A percentile compares a stretch with the other conserved stretches of the same genome.
Conservation (phyloP, 2,797 vertebrate species). For the Echiichthys vipera region DNA sequence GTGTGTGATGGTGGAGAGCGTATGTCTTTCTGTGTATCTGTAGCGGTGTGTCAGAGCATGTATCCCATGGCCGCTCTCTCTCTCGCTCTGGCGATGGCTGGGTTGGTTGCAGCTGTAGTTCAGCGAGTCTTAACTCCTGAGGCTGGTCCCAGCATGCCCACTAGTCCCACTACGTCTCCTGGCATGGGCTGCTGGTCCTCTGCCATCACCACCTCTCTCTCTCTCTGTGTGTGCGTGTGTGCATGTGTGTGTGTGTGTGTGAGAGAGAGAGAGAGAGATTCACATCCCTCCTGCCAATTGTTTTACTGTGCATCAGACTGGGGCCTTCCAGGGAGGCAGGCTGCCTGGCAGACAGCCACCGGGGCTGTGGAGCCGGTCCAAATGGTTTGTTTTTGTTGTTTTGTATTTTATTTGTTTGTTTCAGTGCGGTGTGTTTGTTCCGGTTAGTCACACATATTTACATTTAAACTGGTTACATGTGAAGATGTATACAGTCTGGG, state of each 20-base stretch:
- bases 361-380: constrained; percentile 63
- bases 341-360: constrained; percentile 70
- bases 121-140: constrained; percentile 72
- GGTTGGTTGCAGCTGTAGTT: constrained; percentile 78
- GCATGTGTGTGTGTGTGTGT: constrained; percentile 15
- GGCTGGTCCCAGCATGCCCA: constrained; percentile 75
- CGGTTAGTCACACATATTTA: constrained; percentile 1
- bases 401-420: constrained; percentile 50
- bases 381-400: constrained; percentile 54
- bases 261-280: constrained; percentile 41
- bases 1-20: constrained; percentile 34
- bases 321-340: constrained; percentile 75
- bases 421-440: constrained; percentile 26
- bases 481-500: not conserved
- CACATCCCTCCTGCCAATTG: constrained; percentile 74
- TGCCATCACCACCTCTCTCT: constrained; percentile 53
- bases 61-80: constrained; percentile 46
- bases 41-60: constrained; percentile 50
- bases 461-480: not conserved
- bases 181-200: constrained; percentile 65
- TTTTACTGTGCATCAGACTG: constrained; percentile 76
- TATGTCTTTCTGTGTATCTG: constrained; percentile 52
- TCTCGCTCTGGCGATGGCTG: constrained; percentile 47
- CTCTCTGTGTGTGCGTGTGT: constrained; percentile 26
- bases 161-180: constrained; percentile 64